Evolutionary conservation across 2,113 vertebrate genomes (phyloP).

Genomic region (Corydoras maculifer): DNA sequence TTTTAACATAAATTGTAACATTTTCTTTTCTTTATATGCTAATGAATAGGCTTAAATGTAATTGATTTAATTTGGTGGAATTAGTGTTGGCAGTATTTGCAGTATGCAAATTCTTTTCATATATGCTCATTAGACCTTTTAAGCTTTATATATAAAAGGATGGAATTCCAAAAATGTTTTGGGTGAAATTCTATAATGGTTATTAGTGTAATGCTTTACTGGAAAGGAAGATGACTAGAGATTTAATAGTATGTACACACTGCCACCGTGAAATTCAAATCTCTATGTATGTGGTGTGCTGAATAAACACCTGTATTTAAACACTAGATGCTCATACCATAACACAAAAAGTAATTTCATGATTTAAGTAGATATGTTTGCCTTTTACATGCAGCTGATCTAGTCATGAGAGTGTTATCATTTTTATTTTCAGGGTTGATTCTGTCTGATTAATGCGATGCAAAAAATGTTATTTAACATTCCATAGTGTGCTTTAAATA

Average conservation of each 20-base stretch:
- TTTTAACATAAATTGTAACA: too few relatives aligned
- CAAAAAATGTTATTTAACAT: too few relatives aligned
- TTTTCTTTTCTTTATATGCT: too few relatives aligned
- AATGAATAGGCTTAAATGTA: too few relatives aligned
- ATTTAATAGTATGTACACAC: slow-evolving; percentile 8
- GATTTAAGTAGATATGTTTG: too few relatives aligned
- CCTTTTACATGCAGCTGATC: too few relatives aligned
- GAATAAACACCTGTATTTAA: slow-evolving; percentile 36
- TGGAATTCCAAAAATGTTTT: slow-evolving; percentile 42
- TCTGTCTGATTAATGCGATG: too few relatives aligned
- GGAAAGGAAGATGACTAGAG: slow-evolving; percentile 21
- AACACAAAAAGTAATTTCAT: slow-evolving; percentile 7
- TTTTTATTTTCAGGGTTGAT: too few relatives aligned
- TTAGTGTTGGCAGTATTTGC: too few relatives aligned
- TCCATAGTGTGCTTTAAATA: too few relatives aligned
- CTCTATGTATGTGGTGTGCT: slow-evolving; percentile 38
- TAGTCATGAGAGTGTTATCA: too few relatives aligned
- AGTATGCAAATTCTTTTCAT: background rate
- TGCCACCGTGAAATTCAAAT: slow-evolving; percentile 42
- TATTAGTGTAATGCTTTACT: slow-evolving; percentile 27
- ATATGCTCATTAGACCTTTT: slow-evolving; percentile 23
- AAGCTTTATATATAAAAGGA: slow-evolving; percentile 39
- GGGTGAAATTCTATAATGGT: slow-evolving; percentile 42
- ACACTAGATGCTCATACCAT: slow-evolving; percentile 37
- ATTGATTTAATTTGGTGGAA: too few relatives aligned